A percentile compares a stretch with the other conserved stretches of the same genome.
phyloP scores from a whole-genome alignment of 64 coral and sea anemone species.

The Platygyra sinensis region DNA sequence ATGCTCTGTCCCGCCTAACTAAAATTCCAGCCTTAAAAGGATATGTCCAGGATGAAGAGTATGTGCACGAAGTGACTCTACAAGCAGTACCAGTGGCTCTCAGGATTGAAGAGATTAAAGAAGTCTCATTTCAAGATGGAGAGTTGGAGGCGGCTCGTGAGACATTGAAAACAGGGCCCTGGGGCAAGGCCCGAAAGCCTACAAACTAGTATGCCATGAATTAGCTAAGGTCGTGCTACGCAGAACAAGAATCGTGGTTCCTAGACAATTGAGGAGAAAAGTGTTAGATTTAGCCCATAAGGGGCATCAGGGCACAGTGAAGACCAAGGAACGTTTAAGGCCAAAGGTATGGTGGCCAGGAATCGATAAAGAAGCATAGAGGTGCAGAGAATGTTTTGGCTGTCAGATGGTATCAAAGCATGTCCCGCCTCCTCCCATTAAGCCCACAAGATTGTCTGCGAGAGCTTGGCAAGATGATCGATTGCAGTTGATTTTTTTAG shows the following conservation, averaged over 20 bases:
- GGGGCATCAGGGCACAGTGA: constrained; percentile 51
- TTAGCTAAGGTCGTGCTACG: constrained; percentile 32
- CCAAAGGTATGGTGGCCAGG: constrained; percentile 67
- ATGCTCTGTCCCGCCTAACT: no score
- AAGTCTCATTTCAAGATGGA: no score
- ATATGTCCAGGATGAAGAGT: background rate
- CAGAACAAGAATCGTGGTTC: constrained; percentile 47
- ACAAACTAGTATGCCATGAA: constrained; percentile 11
- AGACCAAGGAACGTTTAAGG: constrained; percentile 36
- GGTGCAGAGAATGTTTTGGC: no score
- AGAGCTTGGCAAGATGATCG: background rate
- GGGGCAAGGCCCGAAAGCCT: constrained; percentile 26
- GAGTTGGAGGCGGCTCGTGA: constrained; percentile 5
- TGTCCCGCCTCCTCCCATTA: background rate
- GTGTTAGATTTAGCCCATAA: constrained; percentile 1
- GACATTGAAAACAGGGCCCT: constrained; percentile 1
- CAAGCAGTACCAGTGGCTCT: constrained; percentile 37
- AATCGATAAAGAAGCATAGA: no score
- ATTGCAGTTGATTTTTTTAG: background rate
- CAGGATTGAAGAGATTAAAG: constrained; percentile 17
- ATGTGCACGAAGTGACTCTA: background rate
- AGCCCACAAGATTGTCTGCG: background rate
- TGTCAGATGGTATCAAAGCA: no score
- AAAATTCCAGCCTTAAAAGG: no score
- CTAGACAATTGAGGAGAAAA: background rate